A percentile compares a stretch with the other conserved stretches of the same genome.
These are phyloP conservation scores for Ophiothrix spiculata DNA, from an alignment of 35 echinoderm and acorn worm species.

Conservation along the genomic window DNA sequence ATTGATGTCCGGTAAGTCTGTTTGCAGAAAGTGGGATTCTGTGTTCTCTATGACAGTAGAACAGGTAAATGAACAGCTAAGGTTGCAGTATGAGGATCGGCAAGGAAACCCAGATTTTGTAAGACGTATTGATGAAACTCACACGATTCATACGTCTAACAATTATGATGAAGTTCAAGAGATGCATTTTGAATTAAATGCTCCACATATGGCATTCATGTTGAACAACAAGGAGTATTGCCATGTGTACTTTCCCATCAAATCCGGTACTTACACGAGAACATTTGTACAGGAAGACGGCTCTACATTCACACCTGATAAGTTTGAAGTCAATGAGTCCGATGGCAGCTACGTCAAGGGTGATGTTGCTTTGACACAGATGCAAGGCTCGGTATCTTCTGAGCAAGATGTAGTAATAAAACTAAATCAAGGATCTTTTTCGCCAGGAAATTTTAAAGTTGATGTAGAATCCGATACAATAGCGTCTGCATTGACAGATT, in stretches of 20 bases:
- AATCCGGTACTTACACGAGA: background rate
- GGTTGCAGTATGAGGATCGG: slow-evolving; percentile 10
- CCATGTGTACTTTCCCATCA: background rate
- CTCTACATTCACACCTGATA: background rate
- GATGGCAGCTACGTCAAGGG: slow-evolving; percentile 1
- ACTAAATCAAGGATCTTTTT: background rate
- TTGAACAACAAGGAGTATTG: background rate
- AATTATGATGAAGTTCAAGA: background rate
- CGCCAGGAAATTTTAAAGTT: background rate
- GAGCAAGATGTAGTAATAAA: background rate
- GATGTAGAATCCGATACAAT: background rate
- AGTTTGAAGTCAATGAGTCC: background rate
- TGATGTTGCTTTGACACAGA: background rate
- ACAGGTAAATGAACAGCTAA: slow-evolving; percentile 10
- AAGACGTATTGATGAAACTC: background rate
- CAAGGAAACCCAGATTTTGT: slow-evolving; percentile 12
- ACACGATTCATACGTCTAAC: background rate
- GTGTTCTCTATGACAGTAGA: slow-evolving; percentile 25
- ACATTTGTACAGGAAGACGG: background rate
- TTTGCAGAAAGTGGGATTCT: background rate
- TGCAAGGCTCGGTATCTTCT: background rate
- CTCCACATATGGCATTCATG: background rate
- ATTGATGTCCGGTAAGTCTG: slow-evolving; percentile 7
- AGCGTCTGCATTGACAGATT: background rate
- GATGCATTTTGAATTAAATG: slow-evolving; percentile 7